Percentiles rank a stretch among this genome's conserved stretches.
These are phyloP conservation scores for Temnothorax ravouxi DNA, from an alignment of 2,888 invertebrate species.

Conservation along the genomic window DNA sequence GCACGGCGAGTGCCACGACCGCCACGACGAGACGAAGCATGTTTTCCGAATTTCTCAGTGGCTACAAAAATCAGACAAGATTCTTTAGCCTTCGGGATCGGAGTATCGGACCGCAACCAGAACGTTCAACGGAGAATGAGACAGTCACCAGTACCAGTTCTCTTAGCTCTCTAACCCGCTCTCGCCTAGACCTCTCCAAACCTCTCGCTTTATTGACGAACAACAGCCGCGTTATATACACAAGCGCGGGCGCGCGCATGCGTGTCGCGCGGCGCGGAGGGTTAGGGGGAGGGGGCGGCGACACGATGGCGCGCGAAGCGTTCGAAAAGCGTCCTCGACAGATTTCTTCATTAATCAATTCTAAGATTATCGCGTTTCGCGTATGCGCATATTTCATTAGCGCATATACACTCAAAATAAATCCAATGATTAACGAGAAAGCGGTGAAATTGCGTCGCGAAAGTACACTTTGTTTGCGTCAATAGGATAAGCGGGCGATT, in stretches of 20 bases:
- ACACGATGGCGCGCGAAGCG: not conserved
- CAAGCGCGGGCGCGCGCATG: not conserved
- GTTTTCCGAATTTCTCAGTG: not conserved
- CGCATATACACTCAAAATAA: not conserved
- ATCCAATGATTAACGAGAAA: not conserved
- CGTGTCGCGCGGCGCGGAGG: not conserved
- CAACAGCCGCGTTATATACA: not conserved
- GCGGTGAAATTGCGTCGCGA: not conserved
- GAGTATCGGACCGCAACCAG: not conserved
- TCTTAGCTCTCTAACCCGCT: no score
- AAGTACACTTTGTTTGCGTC: not conserved
- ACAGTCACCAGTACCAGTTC: not conserved
- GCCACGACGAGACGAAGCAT: slow-evolving; percentile 55
- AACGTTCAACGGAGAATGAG: not conserved
- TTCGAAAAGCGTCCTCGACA: not conserved
- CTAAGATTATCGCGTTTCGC: not conserved
- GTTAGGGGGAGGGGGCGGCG: not conserved
- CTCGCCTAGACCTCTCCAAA: not conserved
- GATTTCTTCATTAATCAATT: slow-evolving; percentile 33
- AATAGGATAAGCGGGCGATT: not conserved
- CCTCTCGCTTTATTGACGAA: not conserved
- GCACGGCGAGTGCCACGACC: slow-evolving; percentile 50
- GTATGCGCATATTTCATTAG: not conserved
- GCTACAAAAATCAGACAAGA: not conserved
- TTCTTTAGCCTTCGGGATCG: not conserved